These are phyloP conservation scores for Rhizomys pruinosus DNA, from an alignment of 2,113 vertebrate genomes.

Conservation along the genomic window DNA sequence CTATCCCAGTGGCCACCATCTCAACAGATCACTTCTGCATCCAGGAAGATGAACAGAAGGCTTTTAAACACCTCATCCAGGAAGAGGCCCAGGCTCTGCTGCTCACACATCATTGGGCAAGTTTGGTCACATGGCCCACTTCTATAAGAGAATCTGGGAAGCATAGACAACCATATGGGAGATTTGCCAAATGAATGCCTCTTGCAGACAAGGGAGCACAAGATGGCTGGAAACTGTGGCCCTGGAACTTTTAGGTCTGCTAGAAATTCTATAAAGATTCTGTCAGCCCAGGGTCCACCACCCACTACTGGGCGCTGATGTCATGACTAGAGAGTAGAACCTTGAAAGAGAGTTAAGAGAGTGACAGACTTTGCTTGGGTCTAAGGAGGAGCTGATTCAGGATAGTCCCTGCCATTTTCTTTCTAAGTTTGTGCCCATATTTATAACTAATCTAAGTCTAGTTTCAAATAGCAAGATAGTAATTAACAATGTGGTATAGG, in stretches of 20 bases:
- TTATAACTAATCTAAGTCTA: not conserved
- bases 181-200: not conserved
- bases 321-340: not conserved
- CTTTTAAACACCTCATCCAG: too few relatives aligned
- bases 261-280: not conserved
- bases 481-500: not conserved
- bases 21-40: too few relatives aligned
- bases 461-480: not conserved
- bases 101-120: not conserved
- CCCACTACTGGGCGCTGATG: fast-evolving
- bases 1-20: not conserved
- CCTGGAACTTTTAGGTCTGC: not conserved
- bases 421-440: too few relatives aligned
- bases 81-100: not conserved
- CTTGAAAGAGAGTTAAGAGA: not conserved
- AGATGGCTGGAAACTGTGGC: not conserved
- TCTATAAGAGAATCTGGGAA: not conserved
- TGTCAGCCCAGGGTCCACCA: not conserved
- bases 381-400: not conserved
- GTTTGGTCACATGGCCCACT: not conserved
- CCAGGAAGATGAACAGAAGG: too few relatives aligned
- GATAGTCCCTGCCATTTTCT: not conserved
- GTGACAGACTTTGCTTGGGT: not conserved
- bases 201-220: not conserved
- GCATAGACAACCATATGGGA: too few relatives aligned